Conservation (phyloP, 2,113 vertebrate genomes). For the Charina bottae region DNA sequence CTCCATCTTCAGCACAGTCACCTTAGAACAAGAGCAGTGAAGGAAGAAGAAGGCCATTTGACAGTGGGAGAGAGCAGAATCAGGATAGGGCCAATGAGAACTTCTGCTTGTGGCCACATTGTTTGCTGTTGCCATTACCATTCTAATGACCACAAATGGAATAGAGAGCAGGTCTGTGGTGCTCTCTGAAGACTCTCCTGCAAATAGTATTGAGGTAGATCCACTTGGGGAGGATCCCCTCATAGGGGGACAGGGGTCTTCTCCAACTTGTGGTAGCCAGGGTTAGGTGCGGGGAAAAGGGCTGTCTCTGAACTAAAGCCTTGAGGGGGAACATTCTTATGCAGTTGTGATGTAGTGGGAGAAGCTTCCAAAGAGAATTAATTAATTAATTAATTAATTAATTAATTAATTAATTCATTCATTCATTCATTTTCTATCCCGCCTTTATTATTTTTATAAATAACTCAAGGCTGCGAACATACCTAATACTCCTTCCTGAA, state of each 20-base stretch:
- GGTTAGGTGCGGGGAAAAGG: background rate
- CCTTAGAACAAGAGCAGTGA: too few species aligned
- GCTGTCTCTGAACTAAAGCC: background rate
- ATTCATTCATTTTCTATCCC: too few species aligned
- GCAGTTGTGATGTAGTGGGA: background rate
- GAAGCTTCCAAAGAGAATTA: background rate
- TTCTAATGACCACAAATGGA: background rate
- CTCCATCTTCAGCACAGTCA: too few species aligned
- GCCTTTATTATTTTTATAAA: too few species aligned
- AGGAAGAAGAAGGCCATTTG: too few species aligned
- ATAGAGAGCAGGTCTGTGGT: background rate
- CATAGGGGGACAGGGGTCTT: background rate
- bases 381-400: too few species aligned
- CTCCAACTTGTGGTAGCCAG: background rate
- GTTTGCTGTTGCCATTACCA: background rate
- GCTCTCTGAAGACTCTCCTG: background rate
- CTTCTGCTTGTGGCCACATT: too few species aligned
- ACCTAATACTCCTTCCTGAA: too few species aligned
- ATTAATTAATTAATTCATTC: too few species aligned
- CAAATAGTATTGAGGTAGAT: background rate
- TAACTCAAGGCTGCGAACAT: too few species aligned
- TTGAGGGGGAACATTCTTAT: background rate
- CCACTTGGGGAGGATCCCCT: background rate
- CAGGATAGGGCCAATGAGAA: too few species aligned
- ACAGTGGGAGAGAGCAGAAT: too few species aligned